Conservation (phyloP, 1,140 invertebrate species). For the Bombus sibiricus region DNA sequence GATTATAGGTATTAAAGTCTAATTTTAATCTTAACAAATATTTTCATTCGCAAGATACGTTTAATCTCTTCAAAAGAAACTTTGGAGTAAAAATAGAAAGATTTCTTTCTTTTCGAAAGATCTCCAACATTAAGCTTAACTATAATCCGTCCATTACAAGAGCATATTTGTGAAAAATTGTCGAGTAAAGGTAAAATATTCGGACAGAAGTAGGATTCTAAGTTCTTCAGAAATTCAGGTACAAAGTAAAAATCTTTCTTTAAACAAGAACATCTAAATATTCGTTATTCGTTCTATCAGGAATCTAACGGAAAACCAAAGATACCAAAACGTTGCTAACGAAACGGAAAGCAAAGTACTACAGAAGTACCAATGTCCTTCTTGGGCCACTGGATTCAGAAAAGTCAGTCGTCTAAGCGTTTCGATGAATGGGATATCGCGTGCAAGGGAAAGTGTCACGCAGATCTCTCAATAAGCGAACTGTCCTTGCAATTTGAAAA, state of each 20-base stretch:
- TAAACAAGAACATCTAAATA: neutral
- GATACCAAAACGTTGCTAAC: neutral
- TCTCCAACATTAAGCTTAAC: no score
- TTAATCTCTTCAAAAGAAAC: no score
- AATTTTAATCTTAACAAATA: no score
- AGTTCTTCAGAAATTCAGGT: neutral
- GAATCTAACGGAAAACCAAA: neutral
- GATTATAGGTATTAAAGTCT: no score
- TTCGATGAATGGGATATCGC: conserved; percentile 15
- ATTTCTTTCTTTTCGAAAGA: no score
- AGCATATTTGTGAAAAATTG: no score
- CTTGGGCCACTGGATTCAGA: neutral
- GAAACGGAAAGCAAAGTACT: neutral
- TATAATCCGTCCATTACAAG: no score
- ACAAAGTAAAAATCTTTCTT: neutral
- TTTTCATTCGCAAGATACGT: no score
- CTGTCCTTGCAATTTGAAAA: neutral
- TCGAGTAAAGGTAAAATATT: no score
- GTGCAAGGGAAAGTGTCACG: conserved; percentile 26
- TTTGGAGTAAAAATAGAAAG: no score
- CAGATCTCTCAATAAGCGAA: conserved; percentile 7
- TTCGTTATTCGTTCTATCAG: neutral
- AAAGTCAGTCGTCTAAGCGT: neutral
- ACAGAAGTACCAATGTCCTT: neutral
- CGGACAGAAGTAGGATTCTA: no score